Evolutionary conservation across 2,888 invertebrate species (phyloP).

Genomic region (Hesperia comma): DNA sequence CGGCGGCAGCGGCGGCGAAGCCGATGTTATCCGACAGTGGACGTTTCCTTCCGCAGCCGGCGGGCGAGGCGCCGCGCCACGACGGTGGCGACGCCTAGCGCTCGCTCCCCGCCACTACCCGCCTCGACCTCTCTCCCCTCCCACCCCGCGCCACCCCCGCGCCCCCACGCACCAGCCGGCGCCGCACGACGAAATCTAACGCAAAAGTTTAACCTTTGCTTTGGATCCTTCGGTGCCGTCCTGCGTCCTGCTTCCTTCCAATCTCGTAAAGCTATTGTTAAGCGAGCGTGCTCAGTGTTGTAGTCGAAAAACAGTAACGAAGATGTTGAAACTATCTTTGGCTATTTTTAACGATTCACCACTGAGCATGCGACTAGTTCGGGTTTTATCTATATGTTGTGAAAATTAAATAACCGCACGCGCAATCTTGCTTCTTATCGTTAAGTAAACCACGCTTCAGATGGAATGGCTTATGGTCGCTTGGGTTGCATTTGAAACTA

Average conservation of each 20-base stretch:
- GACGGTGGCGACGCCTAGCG: conserved; percentile 45
- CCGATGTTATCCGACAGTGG: conserved; percentile 42
- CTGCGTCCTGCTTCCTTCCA: conserved; percentile 7
- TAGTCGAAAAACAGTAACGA: background rate
- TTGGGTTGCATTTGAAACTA: conserved; percentile 12
- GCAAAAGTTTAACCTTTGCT: conserved; percentile 53
- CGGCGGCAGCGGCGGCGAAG: conserved; percentile 38
- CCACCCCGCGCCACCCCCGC: conserved; percentile 45
- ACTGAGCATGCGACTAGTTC: conserved; percentile 6
- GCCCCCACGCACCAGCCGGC: conserved; percentile 38
- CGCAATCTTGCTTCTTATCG: background rate
- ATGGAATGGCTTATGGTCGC: conserved; percentile 7
- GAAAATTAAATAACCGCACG: conserved; percentile 28
- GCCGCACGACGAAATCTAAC: conserved; percentile 37
- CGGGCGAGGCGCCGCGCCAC: conserved; percentile 39
- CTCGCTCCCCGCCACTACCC: conserved; percentile 37
- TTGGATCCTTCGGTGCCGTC: conserved; percentile 34
- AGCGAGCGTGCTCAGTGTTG: conserved; percentile 8
- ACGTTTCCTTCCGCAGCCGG: conserved; percentile 51
- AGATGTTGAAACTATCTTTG: conserved; percentile 1
- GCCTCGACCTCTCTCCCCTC: conserved; percentile 31
- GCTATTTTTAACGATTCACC: conserved; percentile 2
- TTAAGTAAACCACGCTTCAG: conserved; percentile 8
- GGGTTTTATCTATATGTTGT: background rate
- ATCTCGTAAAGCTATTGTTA: background rate